Evolutionary conservation across 2,113 vertebrate genomes (phyloP).

Genomic region (Polypterus bichir): DNA sequence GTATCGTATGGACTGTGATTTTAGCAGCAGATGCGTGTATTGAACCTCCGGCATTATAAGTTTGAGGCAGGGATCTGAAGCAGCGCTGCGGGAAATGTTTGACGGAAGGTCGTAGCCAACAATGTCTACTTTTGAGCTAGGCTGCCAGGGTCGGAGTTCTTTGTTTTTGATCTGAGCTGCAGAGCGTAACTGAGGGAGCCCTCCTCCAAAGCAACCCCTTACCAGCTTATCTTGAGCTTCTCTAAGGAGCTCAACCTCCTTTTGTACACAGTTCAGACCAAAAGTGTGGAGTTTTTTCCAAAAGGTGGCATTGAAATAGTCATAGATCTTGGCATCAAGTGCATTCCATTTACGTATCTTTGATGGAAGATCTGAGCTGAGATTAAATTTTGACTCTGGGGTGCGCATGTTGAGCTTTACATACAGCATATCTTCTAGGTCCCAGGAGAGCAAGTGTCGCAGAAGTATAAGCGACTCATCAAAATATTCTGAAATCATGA

Average conservation of each 20-base stretch:
- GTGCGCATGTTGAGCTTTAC: conserved; percentile 72
- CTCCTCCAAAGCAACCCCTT: conserved; percentile 51
- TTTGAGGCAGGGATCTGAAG: conserved; percentile 62
- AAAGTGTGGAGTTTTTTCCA: conserved; percentile 53
- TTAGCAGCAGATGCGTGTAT: conserved; percentile 57
- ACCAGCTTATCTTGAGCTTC: conserved; percentile 51
- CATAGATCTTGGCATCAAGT: conserved; percentile 57
- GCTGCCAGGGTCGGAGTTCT: conserved; percentile 71
- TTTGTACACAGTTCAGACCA: conserved; percentile 51
- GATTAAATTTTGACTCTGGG: conserved; percentile 42
- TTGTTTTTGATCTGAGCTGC: conserved; percentile 64
- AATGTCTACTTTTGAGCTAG: conserved; percentile 63
- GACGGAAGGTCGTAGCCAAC: conserved; percentile 68
- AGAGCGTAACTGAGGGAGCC: conserved; percentile 39
- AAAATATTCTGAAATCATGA: conserved; percentile 76
- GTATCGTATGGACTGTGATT: conserved; percentile 48
- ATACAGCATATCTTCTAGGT: conserved; percentile 67
- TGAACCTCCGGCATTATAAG: conserved; percentile 67
- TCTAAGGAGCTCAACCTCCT: conserved; percentile 53
- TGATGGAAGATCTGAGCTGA: conserved; percentile 33
- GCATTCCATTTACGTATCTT: conserved; percentile 65
- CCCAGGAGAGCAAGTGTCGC: conserved; percentile 66
- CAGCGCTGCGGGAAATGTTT: conserved; percentile 29
- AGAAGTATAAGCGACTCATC: conserved; percentile 73
- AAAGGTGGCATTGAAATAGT: conserved; percentile 67